Evolutionary conservation across 2,888 invertebrate genomes (phyloP), one percentile per base, ranked within the genome.

Genomic region (Callimorpha dominula): DNA sequence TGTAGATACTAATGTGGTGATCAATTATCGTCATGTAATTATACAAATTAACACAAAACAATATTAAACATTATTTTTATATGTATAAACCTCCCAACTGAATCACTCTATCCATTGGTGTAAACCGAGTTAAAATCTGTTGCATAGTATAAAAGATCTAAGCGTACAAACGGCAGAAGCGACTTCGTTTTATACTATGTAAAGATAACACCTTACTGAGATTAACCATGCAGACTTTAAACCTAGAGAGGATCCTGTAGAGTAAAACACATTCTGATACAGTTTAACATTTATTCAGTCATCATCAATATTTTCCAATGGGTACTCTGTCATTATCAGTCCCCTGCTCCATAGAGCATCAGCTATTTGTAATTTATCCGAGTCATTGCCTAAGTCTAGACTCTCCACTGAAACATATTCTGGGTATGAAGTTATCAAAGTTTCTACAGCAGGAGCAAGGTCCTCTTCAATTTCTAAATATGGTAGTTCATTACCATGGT

Each of bases 341-440:
- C 98, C 98, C 80, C 97, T 97, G 84, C 98, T 98, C 98, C 99
- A 99, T 70, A 99, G 93, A 69, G 97, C 97, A 73, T 97, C 96
- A 5, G 97, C 97, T 73, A 95, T 88, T 68, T 93, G 90, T 50
- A 98, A 96, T 94, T 97, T 98, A 43, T 97, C 96, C 3, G 96
- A 94, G 20, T 97, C 95, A 76, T 96, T 95, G 0, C 96, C 93
- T 46, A 97, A 86, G 3, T 98, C 98, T 64, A 99, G 92, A 75
- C 97, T 96, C 76, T 97, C 96, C 0, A 99, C 97, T 43, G 96
- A 91, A 0, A 97, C 93, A 95, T 97, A 99, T 3, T 97, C 93
- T 0, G 99, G 99, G 94, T 98, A 99, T 0, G 96, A 89, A 52
- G 95, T 95, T 71, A 98, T 97, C 52, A 99, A 94, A 71, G 95